Evolutionary conservation across 1,140 invertebrate species (phyloP).

Genomic region (Rhysida immarginata): DNA sequence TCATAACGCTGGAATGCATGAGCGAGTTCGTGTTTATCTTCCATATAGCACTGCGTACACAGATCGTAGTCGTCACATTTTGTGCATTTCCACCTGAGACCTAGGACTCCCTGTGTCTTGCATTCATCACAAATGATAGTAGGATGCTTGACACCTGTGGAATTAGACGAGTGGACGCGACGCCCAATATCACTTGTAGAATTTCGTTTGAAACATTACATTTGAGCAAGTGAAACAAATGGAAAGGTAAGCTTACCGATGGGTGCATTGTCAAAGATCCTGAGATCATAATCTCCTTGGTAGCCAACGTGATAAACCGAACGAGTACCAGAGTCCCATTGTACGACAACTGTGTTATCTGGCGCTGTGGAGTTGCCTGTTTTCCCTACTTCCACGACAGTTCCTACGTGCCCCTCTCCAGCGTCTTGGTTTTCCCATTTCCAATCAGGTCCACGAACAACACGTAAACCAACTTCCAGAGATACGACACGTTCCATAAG

Average conservation of each 20-base stretch:
- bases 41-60: conserved; percentile 71
- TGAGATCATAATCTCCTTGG: conserved; percentile 64
- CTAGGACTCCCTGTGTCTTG: conserved; percentile 58
- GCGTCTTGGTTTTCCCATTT: conserved; percentile 61
- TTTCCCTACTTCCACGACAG: conserved; percentile 71
- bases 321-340: conserved; percentile 73
- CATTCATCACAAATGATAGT: conserved; percentile 57
- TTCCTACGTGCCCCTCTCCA: conserved; percentile 61
- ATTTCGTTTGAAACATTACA: neutral
- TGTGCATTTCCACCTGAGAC: conserved; percentile 69
- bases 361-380: conserved; percentile 49
- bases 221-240: conserved; percentile 1
- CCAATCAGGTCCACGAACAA: conserved; percentile 68
- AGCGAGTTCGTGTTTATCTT: conserved; percentile 59
- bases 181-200: too few species aligned
- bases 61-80: conserved; percentile 71
- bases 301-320: conserved; percentile 82
- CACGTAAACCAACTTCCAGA: conserved; percentile 50
- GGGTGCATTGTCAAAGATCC: conserved; percentile 71
- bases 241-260: conserved; percentile 45
- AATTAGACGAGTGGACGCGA: too few species aligned
- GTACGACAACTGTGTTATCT: conserved; percentile 76
- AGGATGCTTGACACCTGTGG: conserved; percentile 61
- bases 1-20: conserved; percentile 69
- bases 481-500: neutral